Conservation (phyloP, 2,113 vertebrate genomes). For the Halichoeres trimaculatus region DNA sequence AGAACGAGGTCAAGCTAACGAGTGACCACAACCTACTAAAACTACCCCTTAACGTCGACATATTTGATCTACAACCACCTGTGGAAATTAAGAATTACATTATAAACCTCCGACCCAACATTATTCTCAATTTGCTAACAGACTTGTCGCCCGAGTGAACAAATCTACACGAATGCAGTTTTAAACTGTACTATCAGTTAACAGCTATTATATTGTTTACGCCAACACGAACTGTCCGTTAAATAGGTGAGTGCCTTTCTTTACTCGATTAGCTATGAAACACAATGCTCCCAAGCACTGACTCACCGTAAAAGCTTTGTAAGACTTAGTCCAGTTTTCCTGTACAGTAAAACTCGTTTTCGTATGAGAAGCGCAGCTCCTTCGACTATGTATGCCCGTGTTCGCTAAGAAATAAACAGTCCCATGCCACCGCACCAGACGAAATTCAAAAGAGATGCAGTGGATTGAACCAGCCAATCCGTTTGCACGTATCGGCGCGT, state of each 20-base stretch:
- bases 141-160: neutral
- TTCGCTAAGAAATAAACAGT: slow-evolving; percentile 4
- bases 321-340: neutral
- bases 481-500: neutral
- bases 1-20: neutral
- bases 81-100: neutral
- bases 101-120: no score
- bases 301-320: slow-evolving; percentile 32
- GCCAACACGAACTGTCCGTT: neutral
- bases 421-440: accelerated
- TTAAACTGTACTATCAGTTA: no score
- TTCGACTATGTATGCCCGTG: no score
- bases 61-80: neutral
- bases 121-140: accelerated
- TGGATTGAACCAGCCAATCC: slow-evolving; percentile 67
- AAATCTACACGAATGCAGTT: no score
- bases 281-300: no score
- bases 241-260: neutral
- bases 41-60: neutral
- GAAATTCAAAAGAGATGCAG: slow-evolving; percentile 46
- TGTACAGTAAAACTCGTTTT: neutral
- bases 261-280: neutral
- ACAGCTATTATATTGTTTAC: neutral
- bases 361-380: accelerated
- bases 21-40: neutral